A percentile compares a stretch with the other conserved stretches of the same genome.
phyloP scores from a whole-genome alignment of 2,888 invertebrate species.

The Chalcis sispes region DNA sequence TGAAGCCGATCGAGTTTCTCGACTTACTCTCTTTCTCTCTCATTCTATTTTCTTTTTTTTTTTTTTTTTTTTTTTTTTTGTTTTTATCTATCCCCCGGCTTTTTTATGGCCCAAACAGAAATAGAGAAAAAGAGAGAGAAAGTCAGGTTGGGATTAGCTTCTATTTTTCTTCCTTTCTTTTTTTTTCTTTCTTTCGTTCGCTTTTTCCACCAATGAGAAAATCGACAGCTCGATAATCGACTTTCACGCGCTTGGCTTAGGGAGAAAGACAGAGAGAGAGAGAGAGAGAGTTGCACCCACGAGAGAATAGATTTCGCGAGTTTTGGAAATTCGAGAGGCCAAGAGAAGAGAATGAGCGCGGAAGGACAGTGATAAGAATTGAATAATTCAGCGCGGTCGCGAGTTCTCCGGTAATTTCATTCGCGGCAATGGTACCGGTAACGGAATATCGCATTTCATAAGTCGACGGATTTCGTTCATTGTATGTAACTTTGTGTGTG shows the following conservation, averaged over 20 bases:
- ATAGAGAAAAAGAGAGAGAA: neutral
- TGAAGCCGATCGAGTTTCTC: slow-evolving; percentile 9
- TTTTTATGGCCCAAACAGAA: neutral
- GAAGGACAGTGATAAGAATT: too few species aligned
- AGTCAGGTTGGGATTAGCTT: slow-evolving; percentile 8
- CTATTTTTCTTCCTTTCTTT: neutral
- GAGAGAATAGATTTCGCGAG: too few species aligned
- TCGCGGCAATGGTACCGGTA: too few species aligned
- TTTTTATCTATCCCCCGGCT: neutral
- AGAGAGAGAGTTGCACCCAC: too few species aligned
- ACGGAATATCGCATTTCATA: too few species aligned
- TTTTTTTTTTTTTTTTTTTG: neutral
- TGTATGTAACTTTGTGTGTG: neutral
- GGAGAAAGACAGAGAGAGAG: too few species aligned
- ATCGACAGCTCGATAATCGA: slow-evolving; percentile 14
- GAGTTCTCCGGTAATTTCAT: slow-evolving; percentile 1
- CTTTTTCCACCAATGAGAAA: too few species aligned
- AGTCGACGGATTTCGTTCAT: neutral
- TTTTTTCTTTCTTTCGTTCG: too few species aligned
- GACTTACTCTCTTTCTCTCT: slow-evolving; percentile 13
- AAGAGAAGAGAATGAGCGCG: neutral
- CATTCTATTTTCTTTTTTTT: neutral
- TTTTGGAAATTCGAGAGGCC: neutral
- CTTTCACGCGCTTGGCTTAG: slow-evolving; percentile 25
- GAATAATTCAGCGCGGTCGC: too few species aligned